Base-by-base conservation (phyloP, 92 coral and sea anemone genomes). In the Phenganax stokvisi region DNA sequence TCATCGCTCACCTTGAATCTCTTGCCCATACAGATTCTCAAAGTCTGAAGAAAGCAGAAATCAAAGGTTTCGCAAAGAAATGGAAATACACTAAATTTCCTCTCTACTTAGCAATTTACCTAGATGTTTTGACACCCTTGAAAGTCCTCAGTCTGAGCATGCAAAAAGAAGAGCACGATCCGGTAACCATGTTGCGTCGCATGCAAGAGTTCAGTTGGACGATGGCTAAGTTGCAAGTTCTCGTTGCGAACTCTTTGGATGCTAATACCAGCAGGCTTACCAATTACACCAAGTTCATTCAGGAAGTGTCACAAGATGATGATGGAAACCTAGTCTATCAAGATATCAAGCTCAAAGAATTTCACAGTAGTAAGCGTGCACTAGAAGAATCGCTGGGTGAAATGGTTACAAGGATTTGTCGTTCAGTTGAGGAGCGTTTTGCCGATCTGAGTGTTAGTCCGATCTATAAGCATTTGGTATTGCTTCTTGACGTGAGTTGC, bases 371-470 rank as follows among this genome's bases (percentile, higher is more conserved):
- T 20, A 71, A 31, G 37, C 76, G 51, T 71, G 76, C 76, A 71
- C 52, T 71, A 7, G 12, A 71, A 71, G 20, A 37, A 29, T 71
- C 76, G 11, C 54, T 71, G 54, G 76, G 76, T 71, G 76, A 71
- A 71, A 71, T 71, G 10, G 76, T 71, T 29, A 37, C 76, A 71
- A 71, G 20, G 16, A 71, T 71, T 9, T 71, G 76, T 47, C 76
- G 54, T 71, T 71, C 56, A 9, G 76, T 71, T 20, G 76, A 71
- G 54, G 54, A 30, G 56, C 76, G 76, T 29, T 25, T 71, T 55
- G 76, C 54, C 54, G 76, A 71, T 10, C 3, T 71, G 76, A 29
- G 54, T 16, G 76, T 10, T 47, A 71, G 54, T 71, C 54, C 76
- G 2, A 31, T 71, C 31, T 71, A 20, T 31, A 10, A 71, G 54